Percentiles rank a stretch among this genome's conserved stretches.
Conservation (phyloP, 2,888 invertebrate species). For the Octodonta nipae region DNA sequence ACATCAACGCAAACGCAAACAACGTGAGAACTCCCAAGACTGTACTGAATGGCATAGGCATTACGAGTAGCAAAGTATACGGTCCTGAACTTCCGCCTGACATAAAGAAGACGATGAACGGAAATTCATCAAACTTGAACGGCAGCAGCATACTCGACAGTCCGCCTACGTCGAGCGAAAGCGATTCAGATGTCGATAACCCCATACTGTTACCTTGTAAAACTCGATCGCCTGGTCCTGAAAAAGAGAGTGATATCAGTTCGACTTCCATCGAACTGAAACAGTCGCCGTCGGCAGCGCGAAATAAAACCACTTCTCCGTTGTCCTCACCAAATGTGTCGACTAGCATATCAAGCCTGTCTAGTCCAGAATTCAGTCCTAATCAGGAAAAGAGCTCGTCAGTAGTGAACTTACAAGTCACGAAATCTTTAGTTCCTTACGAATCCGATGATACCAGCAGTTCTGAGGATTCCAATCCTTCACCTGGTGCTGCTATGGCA, state of each 20-base stretch:
- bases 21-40: background rate
- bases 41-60: conserved; percentile 20
- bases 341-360: conserved; percentile 17
- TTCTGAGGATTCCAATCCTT: no score
- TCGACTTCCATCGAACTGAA: no score
- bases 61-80: conserved; percentile 28
- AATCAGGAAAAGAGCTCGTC: no score
- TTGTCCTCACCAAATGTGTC: conserved; percentile 14
- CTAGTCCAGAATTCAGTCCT: conserved; percentile 19
- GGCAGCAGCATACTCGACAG: conserved; percentile 9
- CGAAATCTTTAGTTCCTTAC: conserved; percentile 34
- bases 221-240: no score
- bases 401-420: conserved; percentile 9
- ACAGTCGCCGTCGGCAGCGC: no score
- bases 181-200: conserved; percentile 15
- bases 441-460: conserved; percentile 33
- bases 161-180: conserved; percentile 15
- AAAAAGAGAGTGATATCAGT: no score
- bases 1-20: conserved; percentile 3
- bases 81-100: conserved; percentile 31
- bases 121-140: conserved; percentile 14
- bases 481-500: no score
- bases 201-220: no score
- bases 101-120: conserved; percentile 12
- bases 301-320: conserved; percentile 5